Evolutionary conservation across 2,113 vertebrate genomes (phyloP).

Genomic region (Smithornis capensis): DNA sequence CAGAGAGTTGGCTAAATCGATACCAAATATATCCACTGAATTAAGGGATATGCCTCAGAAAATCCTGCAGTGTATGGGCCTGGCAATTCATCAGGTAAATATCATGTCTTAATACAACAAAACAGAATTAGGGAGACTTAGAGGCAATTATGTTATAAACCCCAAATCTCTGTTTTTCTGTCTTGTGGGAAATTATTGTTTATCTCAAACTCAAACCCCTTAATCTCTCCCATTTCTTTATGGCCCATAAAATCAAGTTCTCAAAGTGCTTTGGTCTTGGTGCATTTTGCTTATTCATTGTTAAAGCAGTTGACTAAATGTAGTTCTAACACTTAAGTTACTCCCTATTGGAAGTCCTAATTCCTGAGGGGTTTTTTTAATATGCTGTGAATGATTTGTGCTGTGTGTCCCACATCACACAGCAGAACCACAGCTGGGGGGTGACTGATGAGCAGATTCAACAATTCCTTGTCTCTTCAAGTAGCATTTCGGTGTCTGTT

Average conservation of each 20-base stretch:
- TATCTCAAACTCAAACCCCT: not conserved
- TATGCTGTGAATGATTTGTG: not conserved
- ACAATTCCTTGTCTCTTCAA: not conserved
- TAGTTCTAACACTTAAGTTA: not conserved
- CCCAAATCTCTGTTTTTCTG: not conserved
- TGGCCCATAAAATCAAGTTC: not conserved
- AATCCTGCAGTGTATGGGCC: constrained; percentile 88
- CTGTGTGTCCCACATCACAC: not conserved
- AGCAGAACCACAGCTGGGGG: not conserved
- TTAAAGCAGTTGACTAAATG: not conserved
- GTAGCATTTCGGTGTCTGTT: not conserved
- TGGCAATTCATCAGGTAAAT: constrained; percentile 94
- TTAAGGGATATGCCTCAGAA: constrained; percentile 89
- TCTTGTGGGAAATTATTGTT: not conserved
- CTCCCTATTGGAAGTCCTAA: not conserved
- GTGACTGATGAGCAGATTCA: not conserved
- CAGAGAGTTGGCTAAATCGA: constrained; percentile 52
- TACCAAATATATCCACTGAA: constrained; percentile 78
- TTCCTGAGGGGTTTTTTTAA: not conserved
- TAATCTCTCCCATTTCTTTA: not conserved
- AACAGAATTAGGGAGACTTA: not conserved
- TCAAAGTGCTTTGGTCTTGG: not conserved
- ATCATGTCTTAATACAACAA: not conserved
- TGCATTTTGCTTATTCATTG: not conserved
- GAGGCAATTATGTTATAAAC: not conserved